Evolutionary conservation across 2,888 invertebrate species (phyloP), one percentile per base, ranked within the genome.

Genomic region (Rugalucina vietnamica): DNA sequence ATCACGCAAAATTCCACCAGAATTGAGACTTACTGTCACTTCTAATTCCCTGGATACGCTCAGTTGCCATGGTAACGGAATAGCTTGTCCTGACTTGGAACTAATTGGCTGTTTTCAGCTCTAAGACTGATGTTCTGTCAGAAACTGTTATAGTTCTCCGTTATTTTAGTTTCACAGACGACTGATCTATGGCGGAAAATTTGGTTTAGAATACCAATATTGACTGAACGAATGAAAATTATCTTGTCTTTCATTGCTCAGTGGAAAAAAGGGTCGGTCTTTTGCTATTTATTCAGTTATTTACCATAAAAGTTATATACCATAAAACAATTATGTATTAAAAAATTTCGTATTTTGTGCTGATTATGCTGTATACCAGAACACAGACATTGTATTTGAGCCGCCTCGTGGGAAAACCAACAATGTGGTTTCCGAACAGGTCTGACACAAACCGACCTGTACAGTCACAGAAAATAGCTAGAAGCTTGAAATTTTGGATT

Each of bases 21-120:
- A 60, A 60, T 60, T 60, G 60, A 60, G 79, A 81, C 83, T 84
- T 76, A 85, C 82, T 88, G 85, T 85, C 85, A 84, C 84, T 85
- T 86, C 81, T 78, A 88, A 88, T 88, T 88, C 88, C 88, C 82
- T 54, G 75, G 88, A 84, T 81, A 85, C 79, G 69, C 76, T 75
- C 65, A 18, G 85, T 86, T 82, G 72, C 88, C 78, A 79, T 88
- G 74, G 82, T 43, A 82, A 86, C 85, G 69, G 82, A 79, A 79
- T 77, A 76, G 82, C 83, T 79, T 80, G 81, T 83, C 83, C 87
- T 76, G 75, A 73, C 78, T 73, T 70, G 76, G 87, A 87, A 87
- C 82, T 87, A 87, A 87, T 87, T 87, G 87, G 82, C 83, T 81
- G 87, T 54, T 85, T 76, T 72, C 39, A 73, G 80, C 74, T 75